These are phyloP conservation scores for Camarhynchus parvulus DNA, from an alignment of 2,113 vertebrate genomes.

Conservation along the genomic window DNA sequence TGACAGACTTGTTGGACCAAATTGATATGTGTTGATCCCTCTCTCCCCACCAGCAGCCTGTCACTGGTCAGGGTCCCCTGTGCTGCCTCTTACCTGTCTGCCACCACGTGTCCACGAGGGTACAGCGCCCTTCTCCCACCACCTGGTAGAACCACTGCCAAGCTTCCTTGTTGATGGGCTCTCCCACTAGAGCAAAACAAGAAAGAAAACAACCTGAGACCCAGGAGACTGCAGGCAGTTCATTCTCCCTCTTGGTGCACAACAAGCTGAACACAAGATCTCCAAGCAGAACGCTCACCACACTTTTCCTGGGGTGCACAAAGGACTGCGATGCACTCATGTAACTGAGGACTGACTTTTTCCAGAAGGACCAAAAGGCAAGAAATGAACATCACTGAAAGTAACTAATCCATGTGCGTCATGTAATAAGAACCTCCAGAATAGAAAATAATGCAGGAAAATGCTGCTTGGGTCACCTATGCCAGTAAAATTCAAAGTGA, in stretches of 20 bases:
- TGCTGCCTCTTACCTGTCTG: conserved; percentile 84
- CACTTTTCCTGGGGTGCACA: background rate
- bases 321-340: background rate
- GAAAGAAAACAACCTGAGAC: background rate
- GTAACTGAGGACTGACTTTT: background rate
- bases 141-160: conserved; percentile 92
- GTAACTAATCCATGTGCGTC: background rate
- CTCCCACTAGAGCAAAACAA: conserved; percentile 81
- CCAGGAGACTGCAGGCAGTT: background rate
- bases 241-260: background rate
- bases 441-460: background rate
- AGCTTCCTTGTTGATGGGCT: conserved; percentile 91
- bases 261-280: background rate
- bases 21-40: background rate
- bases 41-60: background rate
- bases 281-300: background rate
- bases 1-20: background rate
- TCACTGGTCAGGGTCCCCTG: background rate
- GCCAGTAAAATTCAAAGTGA: background rate
- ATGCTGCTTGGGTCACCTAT: background rate
- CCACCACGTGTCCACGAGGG: conserved; percentile 95
- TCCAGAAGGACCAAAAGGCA: background rate
- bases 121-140: conserved; percentile 86
- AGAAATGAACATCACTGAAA: background rate
- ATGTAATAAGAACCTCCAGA: background rate